Evolutionary conservation across 2,797 vertebrate species (phyloP).

Genomic region (Sciaenops ocellatus): DNA sequence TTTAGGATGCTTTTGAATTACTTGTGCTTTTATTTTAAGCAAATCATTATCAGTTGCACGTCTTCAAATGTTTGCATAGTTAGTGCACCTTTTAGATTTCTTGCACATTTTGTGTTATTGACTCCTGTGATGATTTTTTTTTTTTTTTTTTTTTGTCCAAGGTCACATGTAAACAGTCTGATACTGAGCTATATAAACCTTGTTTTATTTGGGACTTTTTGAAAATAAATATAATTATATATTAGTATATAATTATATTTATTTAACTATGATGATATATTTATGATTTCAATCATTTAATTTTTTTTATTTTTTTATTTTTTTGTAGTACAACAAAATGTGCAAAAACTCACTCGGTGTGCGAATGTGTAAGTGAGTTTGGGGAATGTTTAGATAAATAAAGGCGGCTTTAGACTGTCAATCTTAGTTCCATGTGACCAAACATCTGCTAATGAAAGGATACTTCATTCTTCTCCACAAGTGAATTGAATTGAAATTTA

Average conservation of each 20-base stretch:
- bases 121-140: conserved; percentile 22
- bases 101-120: conserved; percentile 55
- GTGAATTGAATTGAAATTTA: neutral
- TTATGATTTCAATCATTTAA: conserved; percentile 51
- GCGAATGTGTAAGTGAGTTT: conserved; percentile 23
- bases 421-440: conserved; percentile 6
- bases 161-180: conserved; percentile 29
- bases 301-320: conserved; percentile 8
- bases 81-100: conserved; percentile 56
- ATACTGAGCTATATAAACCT: conserved; percentile 4
- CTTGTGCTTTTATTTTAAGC: conserved; percentile 40
- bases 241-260: conserved; percentile 39
- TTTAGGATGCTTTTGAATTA: conserved; percentile 27
- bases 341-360: conserved; percentile 44
- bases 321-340: conserved; percentile 51
- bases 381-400: conserved; percentile 2
- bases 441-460: neutral
- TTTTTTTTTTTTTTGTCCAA: conserved; percentile 4
- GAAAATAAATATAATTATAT: conserved; percentile 37
- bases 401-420: conserved; percentile 44
- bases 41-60: conserved; percentile 47
- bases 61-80: conserved; percentile 39
- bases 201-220: conserved; percentile 16
- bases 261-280: conserved; percentile 48
- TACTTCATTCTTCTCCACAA: neutral